A percentile compares a stretch with the other conserved stretches of the same genome.
These are phyloP conservation scores for Clupea harengus DNA, from an alignment of 2,113 vertebrate genomes.

Conservation along the genomic window DNA sequence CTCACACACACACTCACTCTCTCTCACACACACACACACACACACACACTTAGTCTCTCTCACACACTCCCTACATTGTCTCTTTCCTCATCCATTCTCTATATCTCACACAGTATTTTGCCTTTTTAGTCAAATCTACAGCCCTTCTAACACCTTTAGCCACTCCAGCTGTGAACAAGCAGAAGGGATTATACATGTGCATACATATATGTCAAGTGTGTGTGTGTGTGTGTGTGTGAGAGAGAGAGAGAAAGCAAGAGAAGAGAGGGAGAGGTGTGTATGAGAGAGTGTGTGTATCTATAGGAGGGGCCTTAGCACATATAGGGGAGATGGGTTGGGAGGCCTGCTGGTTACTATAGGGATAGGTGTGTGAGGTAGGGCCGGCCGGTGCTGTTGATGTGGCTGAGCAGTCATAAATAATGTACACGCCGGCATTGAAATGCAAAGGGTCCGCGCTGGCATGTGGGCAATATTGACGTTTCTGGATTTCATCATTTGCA, in stretches of 20 bases:
- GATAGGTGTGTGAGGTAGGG: constrained; percentile 41
- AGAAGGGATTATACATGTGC: constrained; percentile 26
- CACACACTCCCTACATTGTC: constrained; percentile 13
- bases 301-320: not conserved
- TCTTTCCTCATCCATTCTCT: not conserved
- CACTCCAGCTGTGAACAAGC: not conserved
- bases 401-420: constrained; percentile 77
- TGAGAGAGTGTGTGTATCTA: not conserved
- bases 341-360: constrained; percentile 7
- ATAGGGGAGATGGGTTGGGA: not conserved
- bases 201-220: constrained; percentile 32
- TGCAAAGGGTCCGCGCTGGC: constrained; percentile 73
- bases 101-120: not conserved
- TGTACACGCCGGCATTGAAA: constrained; percentile 77
- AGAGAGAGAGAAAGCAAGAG: not conserved
- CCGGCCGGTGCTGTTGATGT: constrained; percentile 70
- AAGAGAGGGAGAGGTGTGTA: not conserved
- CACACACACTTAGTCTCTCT: constrained; percentile 11
- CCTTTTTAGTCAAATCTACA: constrained; percentile 1
- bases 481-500: constrained; percentile 75
- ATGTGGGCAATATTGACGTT: constrained; percentile 73
- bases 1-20: not conserved
- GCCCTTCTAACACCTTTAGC: not conserved
- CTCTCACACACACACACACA: constrained; percentile 19
- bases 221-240: not conserved